phyloP scores from a whole-genome alignment of 2,888 invertebrate species.

The Torymus auratus region DNA sequence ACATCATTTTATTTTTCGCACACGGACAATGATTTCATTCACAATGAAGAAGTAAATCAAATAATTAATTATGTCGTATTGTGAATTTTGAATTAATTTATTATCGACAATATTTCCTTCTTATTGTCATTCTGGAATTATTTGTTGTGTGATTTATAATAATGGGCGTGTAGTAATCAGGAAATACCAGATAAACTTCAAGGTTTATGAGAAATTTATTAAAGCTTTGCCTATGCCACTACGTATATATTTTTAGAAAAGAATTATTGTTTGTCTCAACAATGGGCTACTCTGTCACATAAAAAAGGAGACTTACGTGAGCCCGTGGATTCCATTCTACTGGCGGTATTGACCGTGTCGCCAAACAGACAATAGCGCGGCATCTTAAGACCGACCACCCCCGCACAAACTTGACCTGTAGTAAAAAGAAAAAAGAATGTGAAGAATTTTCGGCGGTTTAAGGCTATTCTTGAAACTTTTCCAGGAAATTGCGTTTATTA shows the following conservation, averaged over 20 bases:
- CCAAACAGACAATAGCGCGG: constrained; percentile 95
- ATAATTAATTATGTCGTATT: neutral
- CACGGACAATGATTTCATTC: no score
- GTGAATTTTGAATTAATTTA: no score
- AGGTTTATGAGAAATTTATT: no score
- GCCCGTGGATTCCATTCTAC: constrained; percentile 91
- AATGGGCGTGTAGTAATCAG: no score
- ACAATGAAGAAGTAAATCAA: no score
- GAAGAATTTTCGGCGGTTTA: neutral
- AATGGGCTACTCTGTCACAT: neutral
- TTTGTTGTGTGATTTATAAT: neutral
- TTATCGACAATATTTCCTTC: no score
- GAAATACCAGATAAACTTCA: no score
- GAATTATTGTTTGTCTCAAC: neutral
- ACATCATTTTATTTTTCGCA: no score
- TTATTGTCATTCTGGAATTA: neutral
- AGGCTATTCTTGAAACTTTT: no score
- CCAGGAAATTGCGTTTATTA: no score
- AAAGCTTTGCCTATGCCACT: no score
- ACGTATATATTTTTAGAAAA: neutral
- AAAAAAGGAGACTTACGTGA: constrained; percentile 79
- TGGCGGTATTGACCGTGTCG: constrained; percentile 94
- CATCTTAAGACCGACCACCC: constrained; percentile 95
- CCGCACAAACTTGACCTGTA: constrained; percentile 92
- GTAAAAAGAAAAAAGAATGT: neutral